A percentile compares a stretch with the other conserved stretches of the same genome.
phyloP scores from a whole-genome alignment of 1,140 invertebrate genomes.

The Zaprionus tsacasi region DNA sequence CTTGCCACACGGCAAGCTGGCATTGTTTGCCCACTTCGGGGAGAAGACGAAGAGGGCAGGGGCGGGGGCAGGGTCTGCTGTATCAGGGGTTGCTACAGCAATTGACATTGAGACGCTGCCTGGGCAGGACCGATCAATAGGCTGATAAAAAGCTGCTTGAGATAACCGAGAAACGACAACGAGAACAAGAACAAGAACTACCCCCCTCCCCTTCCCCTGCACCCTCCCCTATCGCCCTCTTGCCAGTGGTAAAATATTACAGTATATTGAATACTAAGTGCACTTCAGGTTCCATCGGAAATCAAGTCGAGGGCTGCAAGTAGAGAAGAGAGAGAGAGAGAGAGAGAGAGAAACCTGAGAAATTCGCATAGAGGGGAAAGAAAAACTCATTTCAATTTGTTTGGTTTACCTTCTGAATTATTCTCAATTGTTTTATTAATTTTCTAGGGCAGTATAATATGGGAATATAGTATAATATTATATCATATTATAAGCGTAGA shows the following conservation, averaged over 20 bases:
- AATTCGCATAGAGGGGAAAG: neutral
- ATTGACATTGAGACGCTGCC: conserved; percentile 4
- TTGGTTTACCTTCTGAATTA: neutral
- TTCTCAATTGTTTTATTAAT: neutral
- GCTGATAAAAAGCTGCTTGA: conserved; percentile 7
- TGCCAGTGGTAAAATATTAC: neutral
- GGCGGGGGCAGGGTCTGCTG: too few relatives aligned
- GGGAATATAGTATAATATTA: too few relatives aligned
- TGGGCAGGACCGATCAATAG: conserved; percentile 4
- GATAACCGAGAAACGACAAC: neutral
- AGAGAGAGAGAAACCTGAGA: neutral
- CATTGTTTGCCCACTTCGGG: conserved; percentile 1
- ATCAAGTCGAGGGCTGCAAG: neutral
- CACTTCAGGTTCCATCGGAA: conserved; percentile 5
- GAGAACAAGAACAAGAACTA: neutral
- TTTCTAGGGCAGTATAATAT: too few relatives aligned
- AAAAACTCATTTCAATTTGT: neutral
- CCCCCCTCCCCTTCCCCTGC: too few relatives aligned
- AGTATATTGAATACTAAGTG: conserved; percentile 7
- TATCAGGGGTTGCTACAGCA: neutral
- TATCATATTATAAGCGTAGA: too few relatives aligned
- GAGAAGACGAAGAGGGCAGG: neutral
- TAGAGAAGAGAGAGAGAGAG: too few relatives aligned
- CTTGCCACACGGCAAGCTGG: conserved; percentile 35
- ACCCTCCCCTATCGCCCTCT: neutral